Conservation (phyloP, 2,888 invertebrate genomes). For the Pterobdella sp. region DNA sequence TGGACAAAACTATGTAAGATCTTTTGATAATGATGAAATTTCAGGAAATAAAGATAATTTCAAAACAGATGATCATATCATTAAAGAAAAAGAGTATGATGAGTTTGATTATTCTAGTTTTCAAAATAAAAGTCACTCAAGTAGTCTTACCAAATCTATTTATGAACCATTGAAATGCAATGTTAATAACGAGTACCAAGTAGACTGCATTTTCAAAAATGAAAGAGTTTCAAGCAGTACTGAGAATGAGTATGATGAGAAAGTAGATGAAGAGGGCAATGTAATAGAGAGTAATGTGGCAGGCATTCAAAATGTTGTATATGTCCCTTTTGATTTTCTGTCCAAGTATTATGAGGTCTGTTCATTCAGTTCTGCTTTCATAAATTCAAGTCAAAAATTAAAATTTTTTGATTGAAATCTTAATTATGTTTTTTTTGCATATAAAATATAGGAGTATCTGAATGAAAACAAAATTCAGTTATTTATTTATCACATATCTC, state of each 20-base stretch:
- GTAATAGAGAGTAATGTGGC: neutral
- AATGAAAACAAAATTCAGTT: no score
- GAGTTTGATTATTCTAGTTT: neutral
- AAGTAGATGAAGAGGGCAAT: neutral
- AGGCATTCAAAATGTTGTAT: neutral
- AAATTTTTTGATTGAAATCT: no score
- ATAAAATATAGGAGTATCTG: no score
- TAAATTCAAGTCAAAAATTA: no score
- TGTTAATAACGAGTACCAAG: neutral
- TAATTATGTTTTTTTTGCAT: no score
- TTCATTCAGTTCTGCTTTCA: no score
- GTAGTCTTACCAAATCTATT: neutral
- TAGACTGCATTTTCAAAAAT: neutral
- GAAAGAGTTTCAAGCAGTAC: neutral
- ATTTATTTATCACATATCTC: no score
- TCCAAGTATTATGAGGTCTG: constrained; percentile 7
- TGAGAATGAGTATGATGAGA: neutral
- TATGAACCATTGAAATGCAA: neutral
- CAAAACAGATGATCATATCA: no score
- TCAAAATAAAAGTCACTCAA: neutral
- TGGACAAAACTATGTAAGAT: no score
- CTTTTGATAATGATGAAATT: no score
- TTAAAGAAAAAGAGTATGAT: neutral
- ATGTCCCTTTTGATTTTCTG: neutral
- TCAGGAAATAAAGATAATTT: no score